Base-by-base conservation (phyloP, 2,113 vertebrate genomes). In the Spheniscus mendiculus region DNA sequence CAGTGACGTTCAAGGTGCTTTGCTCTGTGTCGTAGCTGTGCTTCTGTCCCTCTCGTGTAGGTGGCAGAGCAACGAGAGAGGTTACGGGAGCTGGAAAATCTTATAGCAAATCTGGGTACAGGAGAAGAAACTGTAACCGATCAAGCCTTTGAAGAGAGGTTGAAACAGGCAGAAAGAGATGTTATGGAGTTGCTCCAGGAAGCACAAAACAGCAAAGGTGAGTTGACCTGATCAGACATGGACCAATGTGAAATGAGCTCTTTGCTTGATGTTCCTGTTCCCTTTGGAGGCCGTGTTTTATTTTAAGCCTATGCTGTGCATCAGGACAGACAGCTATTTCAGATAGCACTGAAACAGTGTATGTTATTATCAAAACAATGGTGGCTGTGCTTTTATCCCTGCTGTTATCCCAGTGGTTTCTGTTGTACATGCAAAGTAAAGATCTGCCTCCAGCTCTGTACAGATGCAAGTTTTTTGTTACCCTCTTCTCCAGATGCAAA, bases 181-280 rank as follows among this genome's bases (percentile, higher is more conserved):
- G 99, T 99, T 56, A 98, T 52, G 63, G 99, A 99, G 61, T 97
- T 99, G 70, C 98, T 99, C 10, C 97, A 98, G 9, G 99, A 99
- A 97, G 99, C 99, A 12, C 98, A 99, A 83, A 98, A 97, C 72
- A 99, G 99, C 98, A 99, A 99, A 99, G 99, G 99, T 99, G 95
- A 38, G 49, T 27, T n/a, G 56, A 50, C 32, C 59, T 19, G 32
- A 62, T 79, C 32, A 36, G 76, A 10, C 13, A 2, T 14, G 72
- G 22, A 42, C 36, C 53, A 49, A 15, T 1, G 1, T 27, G 34
- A 44, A 61, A 63, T 19, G 16, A 70, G 30, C 40, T 70, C 18
- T 49, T 89, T 61, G 19, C 58, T 69, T 58, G 38, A 36, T 58
- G 21, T 85, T 87, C 16, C 17, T n/a, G 6, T 82, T 81, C n/a